Evolutionary conservation across 1,140 invertebrate species (phyloP).

Genomic region (Mactra quadrangularis): DNA sequence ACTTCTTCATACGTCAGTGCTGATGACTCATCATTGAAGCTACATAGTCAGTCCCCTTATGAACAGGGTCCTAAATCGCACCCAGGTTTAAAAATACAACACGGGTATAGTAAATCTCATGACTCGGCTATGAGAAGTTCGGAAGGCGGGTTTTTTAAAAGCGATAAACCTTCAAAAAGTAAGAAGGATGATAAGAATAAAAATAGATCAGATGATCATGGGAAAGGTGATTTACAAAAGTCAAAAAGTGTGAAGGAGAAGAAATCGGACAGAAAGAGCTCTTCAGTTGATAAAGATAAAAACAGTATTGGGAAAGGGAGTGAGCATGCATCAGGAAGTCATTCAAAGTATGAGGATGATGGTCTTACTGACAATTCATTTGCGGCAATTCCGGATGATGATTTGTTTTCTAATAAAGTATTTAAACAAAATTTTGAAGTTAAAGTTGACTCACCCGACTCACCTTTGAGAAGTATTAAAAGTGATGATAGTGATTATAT

Average conservation of each 20-base stretch:
- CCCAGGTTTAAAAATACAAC: conserved; percentile 36
- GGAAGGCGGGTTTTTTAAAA: background rate
- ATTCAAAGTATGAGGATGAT: too few relatives aligned
- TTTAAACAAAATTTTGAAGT: background rate
- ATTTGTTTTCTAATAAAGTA: conserved; percentile 28
- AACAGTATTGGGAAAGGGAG: too few relatives aligned
- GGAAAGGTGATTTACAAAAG: conserved; percentile 1
- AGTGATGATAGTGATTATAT: conserved; percentile 53
- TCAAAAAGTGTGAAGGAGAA: conserved; percentile 35
- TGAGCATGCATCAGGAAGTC: too few relatives aligned
- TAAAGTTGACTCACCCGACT: background rate
- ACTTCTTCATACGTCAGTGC: background rate
- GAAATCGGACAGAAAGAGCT: conserved; percentile 2
- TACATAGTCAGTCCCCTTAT: background rate
- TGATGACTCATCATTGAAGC: conserved; percentile 23
- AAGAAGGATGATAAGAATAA: background rate
- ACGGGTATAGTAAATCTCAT: conserved; percentile 48
- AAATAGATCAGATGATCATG: background rate
- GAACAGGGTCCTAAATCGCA: conserved; percentile 1
- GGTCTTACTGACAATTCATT: background rate
- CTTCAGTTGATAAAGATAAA: background rate
- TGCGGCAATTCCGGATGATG: conserved; percentile 16
- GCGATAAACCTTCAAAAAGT: background rate
- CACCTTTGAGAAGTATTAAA: background rate
- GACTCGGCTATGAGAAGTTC: conserved; percentile 24